Evolutionary conservation across 2,888 invertebrate genomes (phyloP), one percentile per base, ranked within the genome.

Genomic region (Drosophila rubida): DNA sequence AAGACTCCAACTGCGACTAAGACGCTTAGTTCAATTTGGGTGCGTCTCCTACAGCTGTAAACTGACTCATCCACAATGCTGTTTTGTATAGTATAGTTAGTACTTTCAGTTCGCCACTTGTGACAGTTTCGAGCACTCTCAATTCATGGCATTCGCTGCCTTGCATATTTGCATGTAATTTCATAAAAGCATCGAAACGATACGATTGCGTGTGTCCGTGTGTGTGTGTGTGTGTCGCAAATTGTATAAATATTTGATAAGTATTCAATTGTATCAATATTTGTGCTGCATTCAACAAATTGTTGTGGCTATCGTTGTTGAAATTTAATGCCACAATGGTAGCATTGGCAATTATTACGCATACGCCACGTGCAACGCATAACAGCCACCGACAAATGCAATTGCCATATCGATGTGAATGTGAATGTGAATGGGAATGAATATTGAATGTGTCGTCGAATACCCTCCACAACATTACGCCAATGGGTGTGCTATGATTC

Each of bases 311-410:
- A 44, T 35, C 25, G 60, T 63, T 59, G 45, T 54, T 59, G 42
- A 44, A 61, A 59, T 53, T 55, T 45, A 69, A 80, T 65, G 76
- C 61, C 72, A 48, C 65, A 61, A 59, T 60, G 49, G 58, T 57
- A 48, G 74, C 64, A 71, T 54, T 78, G 51, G 49, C 45, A 66
- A 66, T 64, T 76, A 87, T 82, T 84, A 84, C 85, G 79, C 69
- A 84, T 78, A 71, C 85, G 74, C 73, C 79, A 73, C 70, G 85
- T 87, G 82, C n/a, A 46, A 41, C 59, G 65, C 55, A 70, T 61
- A 61, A 49, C n/a, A 59, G 16, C 30, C 16, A 42, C n/a, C 41
- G 22, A 48, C 54, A 72, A 74, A 69, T 55, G 58, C 51, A 53
- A 63, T 61, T 61, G 60, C 42, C 60, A 50, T 54, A 46, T 27